phyloP scores from a whole-genome alignment of 2,113 vertebrate species.

The Rhinolophus sinicus region DNA sequence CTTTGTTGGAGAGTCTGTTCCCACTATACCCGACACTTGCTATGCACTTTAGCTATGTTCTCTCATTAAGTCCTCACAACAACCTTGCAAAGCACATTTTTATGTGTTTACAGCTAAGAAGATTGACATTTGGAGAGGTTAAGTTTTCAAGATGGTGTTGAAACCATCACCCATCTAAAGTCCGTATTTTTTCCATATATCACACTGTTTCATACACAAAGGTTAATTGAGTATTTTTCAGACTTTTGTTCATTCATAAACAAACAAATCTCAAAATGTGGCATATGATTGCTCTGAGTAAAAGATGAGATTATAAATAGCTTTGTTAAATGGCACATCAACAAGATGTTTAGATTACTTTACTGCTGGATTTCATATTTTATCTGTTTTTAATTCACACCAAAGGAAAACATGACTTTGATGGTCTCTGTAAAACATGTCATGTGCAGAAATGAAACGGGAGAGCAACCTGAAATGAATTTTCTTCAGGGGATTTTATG shows the following conservation, averaged over 20 bases:
- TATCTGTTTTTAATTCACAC: constrained; percentile 62
- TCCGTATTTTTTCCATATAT: not conserved
- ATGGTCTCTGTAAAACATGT: constrained; percentile 49
- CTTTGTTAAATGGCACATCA: constrained; percentile 32
- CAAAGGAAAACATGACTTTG: constrained; percentile 51
- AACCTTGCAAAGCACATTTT: not conserved
- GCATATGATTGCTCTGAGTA: not conserved
- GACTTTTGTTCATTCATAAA: constrained; percentile 18
- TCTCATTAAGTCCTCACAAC: not conserved
- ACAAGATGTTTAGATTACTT: constrained; percentile 49
- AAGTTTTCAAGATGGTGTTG: not conserved
- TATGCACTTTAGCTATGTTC: not conserved
- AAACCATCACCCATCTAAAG: not conserved
- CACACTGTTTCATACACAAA: not conserved
- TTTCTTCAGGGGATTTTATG: constrained; percentile 32
- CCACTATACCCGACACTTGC: not conserved
- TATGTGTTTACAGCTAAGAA: not conserved
- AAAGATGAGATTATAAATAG: constrained; percentile 41
- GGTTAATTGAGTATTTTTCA: constrained; percentile 43
- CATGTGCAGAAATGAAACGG: constrained; percentile 45
- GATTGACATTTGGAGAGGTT: not conserved
- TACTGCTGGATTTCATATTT: constrained; percentile 33
- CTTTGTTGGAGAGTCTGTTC: not conserved
- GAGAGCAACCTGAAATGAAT: constrained; percentile 20
- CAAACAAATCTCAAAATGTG: constrained; percentile 35